Conservation (phyloP, 92 coral and sea anemone genomes). For the Zoanthus gigantus region DNA sequence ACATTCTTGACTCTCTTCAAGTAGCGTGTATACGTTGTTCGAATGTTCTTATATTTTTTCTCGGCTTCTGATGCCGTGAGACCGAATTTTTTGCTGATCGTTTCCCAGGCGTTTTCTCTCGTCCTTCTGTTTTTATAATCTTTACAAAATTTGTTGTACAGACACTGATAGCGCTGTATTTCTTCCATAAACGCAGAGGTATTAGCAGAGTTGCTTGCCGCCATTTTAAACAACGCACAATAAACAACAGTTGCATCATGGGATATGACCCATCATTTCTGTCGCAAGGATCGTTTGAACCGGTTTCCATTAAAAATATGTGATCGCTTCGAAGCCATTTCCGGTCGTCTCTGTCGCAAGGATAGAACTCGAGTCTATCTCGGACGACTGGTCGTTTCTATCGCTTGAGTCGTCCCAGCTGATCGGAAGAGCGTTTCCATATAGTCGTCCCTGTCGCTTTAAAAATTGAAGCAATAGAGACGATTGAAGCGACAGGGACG, state of each 20-base stretch:
- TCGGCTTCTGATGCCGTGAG: slow-evolving; percentile 25
- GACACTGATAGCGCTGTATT: slow-evolving; percentile 36
- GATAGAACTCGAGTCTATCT: background rate
- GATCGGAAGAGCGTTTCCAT: background rate
- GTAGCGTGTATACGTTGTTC: slow-evolving; percentile 32
- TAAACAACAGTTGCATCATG: slow-evolving; percentile 30
- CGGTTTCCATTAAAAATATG: slow-evolving; percentile 33
- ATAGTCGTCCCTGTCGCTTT: slow-evolving; percentile 9
- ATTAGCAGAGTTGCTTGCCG: slow-evolving; percentile 30
- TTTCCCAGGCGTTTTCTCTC: slow-evolving; percentile 35
- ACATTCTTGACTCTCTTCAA: slow-evolving; percentile 19
- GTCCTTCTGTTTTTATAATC: slow-evolving; percentile 42
- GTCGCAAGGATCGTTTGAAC: background rate
- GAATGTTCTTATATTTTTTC: slow-evolving; percentile 32
- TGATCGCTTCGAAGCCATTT: background rate
- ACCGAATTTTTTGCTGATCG: slow-evolving; percentile 12
- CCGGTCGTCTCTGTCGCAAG: background rate
- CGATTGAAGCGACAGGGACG: too few relatives aligned
- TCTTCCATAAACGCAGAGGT: slow-evolving; percentile 34
- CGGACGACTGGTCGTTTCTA: slow-evolving; percentile 13
- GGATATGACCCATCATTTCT: slow-evolving; percentile 20
- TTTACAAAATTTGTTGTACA: slow-evolving; percentile 31
- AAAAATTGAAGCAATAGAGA: too few relatives aligned
- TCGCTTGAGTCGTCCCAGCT: background rate
- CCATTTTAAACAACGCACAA: slow-evolving; percentile 21